Base-by-base conservation (phyloP, 1,140 invertebrate species). In the Plectrocnemia conspersa region DNA sequence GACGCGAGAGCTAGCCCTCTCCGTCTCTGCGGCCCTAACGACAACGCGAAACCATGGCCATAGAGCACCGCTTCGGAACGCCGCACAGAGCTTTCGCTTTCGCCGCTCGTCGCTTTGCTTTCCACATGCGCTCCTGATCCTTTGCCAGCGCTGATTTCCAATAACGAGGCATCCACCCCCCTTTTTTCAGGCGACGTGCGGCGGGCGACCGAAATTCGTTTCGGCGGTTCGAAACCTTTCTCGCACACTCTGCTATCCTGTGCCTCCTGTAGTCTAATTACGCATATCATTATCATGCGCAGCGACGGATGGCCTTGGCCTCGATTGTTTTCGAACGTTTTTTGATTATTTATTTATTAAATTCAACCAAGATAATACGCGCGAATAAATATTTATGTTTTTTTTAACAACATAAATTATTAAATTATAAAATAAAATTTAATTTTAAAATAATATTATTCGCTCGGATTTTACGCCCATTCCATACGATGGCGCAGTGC, bases 191-290 rank as follows among this genome's bases (percentile, higher is more conserved):
- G 61, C 59, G 57, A 56, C 61, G 46, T 61, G 49, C 58, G 48
- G 10, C 36, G 54, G 56, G 63, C 57, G 45, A 23, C 50, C 42
- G 46, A 27, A 44, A 23, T 47, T 47, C 27, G 44, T 47, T 47
- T 47, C 44, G 44, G 23, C 23, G 24, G 44, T 40, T 19, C 29
- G 13, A 36, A 25, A 42, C 15, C 44, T 19, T 49, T 42, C 61
- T 46, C 36, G 23, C 27, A 15, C 33, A 15, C 62, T 70, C 73
- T 75, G 73, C 56, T 66, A 54, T 62, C 73, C 72, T 75, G 64
- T 63, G 69, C 68, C 67, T 65, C 66, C 64, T 69, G 68, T 68
- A 68, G 69, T 71, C 70, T 73, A 73, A 73, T 75, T 75, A 75
- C 73, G 72, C 73, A 75, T 75, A 72, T 73, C 70, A 73, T 75